Base-by-base conservation (phyloP, 1,140 invertebrate species). In the Bombus confusus region DNA sequence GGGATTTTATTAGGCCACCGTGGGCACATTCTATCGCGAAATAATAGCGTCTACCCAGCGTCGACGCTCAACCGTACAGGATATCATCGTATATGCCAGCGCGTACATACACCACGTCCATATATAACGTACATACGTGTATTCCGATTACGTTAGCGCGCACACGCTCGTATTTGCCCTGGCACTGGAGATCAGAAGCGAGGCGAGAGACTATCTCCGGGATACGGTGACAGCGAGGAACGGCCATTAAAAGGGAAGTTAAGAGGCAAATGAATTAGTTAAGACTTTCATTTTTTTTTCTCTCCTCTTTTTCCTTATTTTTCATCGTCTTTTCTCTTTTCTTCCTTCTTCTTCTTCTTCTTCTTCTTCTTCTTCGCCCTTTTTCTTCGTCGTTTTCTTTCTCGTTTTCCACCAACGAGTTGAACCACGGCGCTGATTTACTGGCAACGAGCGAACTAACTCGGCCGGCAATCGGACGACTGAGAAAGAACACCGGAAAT, bases 1-100 rank as follows among this genome's bases (percentile, higher is more conserved):
- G 88, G 90, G 90, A 91, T 91, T 93, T 92, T 91, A 92, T 91
- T 90, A 87, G 90, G 86, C 85, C 73, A 87, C 82, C 85, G 80
- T 83, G 59, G 86, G 76, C 84, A 86, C 80, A 90, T 90, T 92
- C 91, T 92, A 92, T 91, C 86, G 79, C 88, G 75, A 86, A 86
- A 92, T 92, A 92, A 93, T 91, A 88, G 88, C 83, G 80, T n/a
- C 80, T 85, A 68, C 84, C 31, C 75, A 69, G 78, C 85, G 77
- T 52, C 79, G 83, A 91, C 83, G 84, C 39, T 39, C 71, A 28
- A 71, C 74, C 73, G 1, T 59, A 47, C 75, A 66, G 69, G 31
- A 69, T 57, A 78, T 71, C 37, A 22, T 39, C n/a, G 31, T 72
- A 72, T 71, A 72, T 37, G 34, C 25, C 52, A 28, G 1, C 37